A percentile compares a stretch with the other conserved stretches of the same genome.
These are phyloP conservation scores for Therioaphis trifolii DNA, from an alignment of 2,888 invertebrate genomes.

Conservation along the genomic window DNA sequence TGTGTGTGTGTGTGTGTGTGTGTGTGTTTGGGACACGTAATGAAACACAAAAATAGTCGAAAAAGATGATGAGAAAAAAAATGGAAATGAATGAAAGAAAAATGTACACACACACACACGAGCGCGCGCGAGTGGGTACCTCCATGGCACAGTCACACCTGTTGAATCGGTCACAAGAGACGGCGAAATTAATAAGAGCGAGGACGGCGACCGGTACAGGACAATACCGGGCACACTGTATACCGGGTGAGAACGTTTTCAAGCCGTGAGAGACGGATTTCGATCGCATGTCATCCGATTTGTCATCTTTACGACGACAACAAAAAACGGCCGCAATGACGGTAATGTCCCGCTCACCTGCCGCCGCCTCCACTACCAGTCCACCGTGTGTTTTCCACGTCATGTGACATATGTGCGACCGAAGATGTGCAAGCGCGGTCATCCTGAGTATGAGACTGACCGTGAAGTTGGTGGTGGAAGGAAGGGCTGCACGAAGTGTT, in stretches of 20 bases:
- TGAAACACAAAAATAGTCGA: conserved; percentile 57
- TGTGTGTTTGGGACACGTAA: conserved; percentile 22
- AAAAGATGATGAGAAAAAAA: conserved; percentile 41
- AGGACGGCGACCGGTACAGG: conserved; percentile 32
- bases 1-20: background rate
- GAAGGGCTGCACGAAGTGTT: no score
- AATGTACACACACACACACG: conserved; percentile 17
- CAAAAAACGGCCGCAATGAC: conserved; percentile 15
- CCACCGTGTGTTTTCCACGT: conserved; percentile 30
- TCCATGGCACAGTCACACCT: no score
- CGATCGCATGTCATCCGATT: conserved; percentile 57
- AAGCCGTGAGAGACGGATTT: conserved; percentile 57
- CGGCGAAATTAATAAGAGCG: conserved; percentile 59
- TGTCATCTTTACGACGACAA: conserved; percentile 45
- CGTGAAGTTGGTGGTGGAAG: no score
- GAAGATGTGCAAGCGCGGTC: background rate
- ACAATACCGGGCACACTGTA: conserved; percentile 54
- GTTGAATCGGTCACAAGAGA: conserved; percentile 61
- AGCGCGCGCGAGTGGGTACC: no score
- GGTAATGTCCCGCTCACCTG: conserved; percentile 13
- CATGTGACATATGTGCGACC: conserved; percentile 26
- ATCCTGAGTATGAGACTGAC: no score
- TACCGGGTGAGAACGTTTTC: conserved; percentile 52
- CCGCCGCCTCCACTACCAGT: conserved; percentile 19
- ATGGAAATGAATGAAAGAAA: conserved; percentile 46